Conservation (phyloP, 2,797 vertebrate genomes). For the Corythornis leucogaster region DNA sequence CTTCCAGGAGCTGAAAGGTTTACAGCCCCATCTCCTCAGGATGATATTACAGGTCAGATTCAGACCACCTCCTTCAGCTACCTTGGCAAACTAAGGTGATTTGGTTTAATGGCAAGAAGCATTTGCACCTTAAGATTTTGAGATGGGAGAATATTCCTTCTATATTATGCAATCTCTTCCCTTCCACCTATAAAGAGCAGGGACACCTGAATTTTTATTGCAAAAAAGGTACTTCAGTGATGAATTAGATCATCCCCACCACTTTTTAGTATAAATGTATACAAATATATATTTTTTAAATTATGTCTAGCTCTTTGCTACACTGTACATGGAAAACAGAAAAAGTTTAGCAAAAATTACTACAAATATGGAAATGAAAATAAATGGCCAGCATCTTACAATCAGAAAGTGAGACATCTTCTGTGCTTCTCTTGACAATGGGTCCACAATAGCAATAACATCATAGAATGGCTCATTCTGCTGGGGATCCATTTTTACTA, state of each 20-base stretch:
- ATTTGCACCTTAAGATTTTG: neutral
- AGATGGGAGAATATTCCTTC: neutral
- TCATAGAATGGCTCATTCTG: slow-evolving; percentile 89
- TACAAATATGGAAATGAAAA: neutral
- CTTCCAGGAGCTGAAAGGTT: slow-evolving; percentile 16
- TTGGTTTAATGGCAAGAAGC: neutral
- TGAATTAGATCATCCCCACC: neutral
- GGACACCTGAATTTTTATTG: neutral
- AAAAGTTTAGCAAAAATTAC: neutral
- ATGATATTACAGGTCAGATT: neutral
- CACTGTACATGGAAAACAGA: neutral
- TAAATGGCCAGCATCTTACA: slow-evolving; percentile 79
- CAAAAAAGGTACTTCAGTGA: neutral
- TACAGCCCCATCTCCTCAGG: slow-evolving; percentile 17
- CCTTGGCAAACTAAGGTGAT: neutral
- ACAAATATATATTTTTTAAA: neutral
- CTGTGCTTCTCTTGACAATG: slow-evolving; percentile 92
- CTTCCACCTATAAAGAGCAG: neutral
- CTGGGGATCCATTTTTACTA: slow-evolving; percentile 85
- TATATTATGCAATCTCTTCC: neutral
- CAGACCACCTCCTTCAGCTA: slow-evolving; percentile 10
- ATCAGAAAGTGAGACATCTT: slow-evolving; percentile 90
- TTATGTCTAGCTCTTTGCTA: neutral
- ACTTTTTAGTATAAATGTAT: neutral
- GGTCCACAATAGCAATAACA: slow-evolving; percentile 90